These are phyloP conservation scores for Natator depressus DNA, from an alignment of 2,113 vertebrate species.

Conservation along the genomic window DNA sequence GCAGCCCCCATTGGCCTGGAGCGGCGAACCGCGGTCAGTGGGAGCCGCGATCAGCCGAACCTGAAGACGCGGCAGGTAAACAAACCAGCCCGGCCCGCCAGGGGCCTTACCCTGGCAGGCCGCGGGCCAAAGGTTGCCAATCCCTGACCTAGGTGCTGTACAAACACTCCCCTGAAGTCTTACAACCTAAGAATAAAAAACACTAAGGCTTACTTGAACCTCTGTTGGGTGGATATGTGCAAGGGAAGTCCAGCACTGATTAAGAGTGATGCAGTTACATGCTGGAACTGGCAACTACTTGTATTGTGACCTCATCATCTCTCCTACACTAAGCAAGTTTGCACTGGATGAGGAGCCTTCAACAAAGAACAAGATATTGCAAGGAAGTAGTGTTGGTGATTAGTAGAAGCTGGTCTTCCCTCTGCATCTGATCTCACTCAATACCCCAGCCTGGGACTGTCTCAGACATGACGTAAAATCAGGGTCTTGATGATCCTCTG, in stretches of 20 bases:
- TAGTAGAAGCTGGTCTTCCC: neutral
- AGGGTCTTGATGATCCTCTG: neutral
- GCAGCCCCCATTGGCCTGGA: too few relatives aligned
- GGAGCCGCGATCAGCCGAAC: too few relatives aligned
- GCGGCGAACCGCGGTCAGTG: too few relatives aligned
- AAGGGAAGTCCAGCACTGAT: conserved; percentile 31
- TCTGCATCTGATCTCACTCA: neutral
- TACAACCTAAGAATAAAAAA: neutral
- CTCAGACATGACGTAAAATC: neutral
- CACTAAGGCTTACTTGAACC: neutral
- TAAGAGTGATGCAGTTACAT: neutral
- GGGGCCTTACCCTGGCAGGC: too few relatives aligned
- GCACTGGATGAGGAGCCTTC: neutral
- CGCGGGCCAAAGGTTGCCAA: too few relatives aligned
- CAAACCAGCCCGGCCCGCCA: too few relatives aligned
- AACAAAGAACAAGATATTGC: neutral
- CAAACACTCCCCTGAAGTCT: neutral
- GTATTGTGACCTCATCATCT: neutral
- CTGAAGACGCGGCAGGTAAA: too few relatives aligned
- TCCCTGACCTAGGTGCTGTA: neutral
- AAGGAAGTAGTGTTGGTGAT: neutral
- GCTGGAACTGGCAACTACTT: neutral
- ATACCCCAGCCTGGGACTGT: neutral
- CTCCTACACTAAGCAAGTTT: neutral
- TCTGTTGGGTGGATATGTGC: neutral